phyloP scores from a whole-genome alignment of 2,888 invertebrate species.

The Muscina levida region DNA sequence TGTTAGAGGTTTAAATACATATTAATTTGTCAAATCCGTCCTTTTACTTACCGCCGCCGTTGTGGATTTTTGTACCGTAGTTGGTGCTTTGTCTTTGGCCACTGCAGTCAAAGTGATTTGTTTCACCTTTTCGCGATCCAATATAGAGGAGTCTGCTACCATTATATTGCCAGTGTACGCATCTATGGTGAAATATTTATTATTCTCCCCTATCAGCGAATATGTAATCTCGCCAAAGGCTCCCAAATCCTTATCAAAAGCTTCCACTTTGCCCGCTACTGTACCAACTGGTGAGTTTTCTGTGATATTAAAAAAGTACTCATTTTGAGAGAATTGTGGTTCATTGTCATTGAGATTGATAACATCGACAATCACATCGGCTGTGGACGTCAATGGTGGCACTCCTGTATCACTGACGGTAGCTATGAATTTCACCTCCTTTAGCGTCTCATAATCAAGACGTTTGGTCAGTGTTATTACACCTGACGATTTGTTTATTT shows the following conservation, averaged over 20 bases:
- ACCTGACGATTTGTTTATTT: slow-evolving; percentile 90
- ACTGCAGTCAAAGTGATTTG: slow-evolving; percentile 88
- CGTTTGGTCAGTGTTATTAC: slow-evolving; percentile 86
- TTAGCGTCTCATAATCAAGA: slow-evolving; percentile 91
- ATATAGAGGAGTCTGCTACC: slow-evolving; percentile 85
- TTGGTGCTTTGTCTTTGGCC: slow-evolving; percentile 90
- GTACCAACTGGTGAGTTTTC: slow-evolving; percentile 90
- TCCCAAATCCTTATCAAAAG: slow-evolving; percentile 89
- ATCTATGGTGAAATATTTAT: slow-evolving; percentile 87
- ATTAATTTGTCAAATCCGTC: background rate
- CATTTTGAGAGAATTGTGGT: slow-evolving; percentile 86
- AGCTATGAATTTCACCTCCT: slow-evolving; percentile 88
- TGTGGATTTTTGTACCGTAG: slow-evolving; percentile 85
- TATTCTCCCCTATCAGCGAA: slow-evolving; percentile 87
- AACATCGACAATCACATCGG: slow-evolving; percentile 88
- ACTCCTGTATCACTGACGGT: slow-evolving; percentile 92
- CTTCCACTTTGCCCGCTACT: slow-evolving; percentile 86
- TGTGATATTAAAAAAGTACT: slow-evolving; percentile 86
- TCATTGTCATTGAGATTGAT: slow-evolving; percentile 93
- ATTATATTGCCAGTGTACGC: slow-evolving; percentile 87
- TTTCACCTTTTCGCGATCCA: slow-evolving; percentile 89
- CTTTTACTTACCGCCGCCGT: slow-evolving; percentile 84
- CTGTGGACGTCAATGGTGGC: slow-evolving; percentile 89
- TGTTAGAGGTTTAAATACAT: background rate
- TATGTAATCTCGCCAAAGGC: slow-evolving; percentile 89